These are phyloP conservation scores for Microcebus ravelobensis DNA, from an alignment of 2,113 vertebrate genomes.

Conservation along the genomic window DNA sequence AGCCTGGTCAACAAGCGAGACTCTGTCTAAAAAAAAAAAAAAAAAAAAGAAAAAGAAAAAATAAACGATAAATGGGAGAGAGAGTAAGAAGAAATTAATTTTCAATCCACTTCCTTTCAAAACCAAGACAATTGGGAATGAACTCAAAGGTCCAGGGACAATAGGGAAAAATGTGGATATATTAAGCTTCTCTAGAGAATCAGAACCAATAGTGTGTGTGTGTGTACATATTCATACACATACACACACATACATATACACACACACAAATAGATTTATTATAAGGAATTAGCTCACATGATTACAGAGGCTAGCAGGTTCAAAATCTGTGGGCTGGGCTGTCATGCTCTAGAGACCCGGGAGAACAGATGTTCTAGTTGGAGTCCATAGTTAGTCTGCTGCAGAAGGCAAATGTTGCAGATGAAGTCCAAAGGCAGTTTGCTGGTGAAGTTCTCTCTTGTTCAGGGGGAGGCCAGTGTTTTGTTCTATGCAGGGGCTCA, in stretches of 20 bases:
- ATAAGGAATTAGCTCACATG: background rate
- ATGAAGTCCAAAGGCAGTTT: background rate
- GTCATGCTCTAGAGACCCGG: too few relatives aligned
- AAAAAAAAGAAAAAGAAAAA: background rate
- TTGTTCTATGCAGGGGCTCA: background rate
- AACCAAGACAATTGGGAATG: background rate
- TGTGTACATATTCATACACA: background rate
- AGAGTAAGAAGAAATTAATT: constrained; percentile 31
- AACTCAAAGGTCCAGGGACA: background rate
- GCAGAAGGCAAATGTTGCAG: background rate
- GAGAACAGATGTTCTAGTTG: background rate
- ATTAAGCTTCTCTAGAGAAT: background rate
- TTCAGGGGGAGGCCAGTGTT: background rate
- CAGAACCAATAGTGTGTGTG: background rate
- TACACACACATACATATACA: background rate
- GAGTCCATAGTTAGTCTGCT: background rate
- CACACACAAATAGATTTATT: background rate
- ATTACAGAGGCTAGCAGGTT: background rate
- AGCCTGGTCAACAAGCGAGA: too few relatives aligned
- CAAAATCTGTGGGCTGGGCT: background rate
- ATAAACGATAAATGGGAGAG: background rate
- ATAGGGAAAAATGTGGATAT: background rate
- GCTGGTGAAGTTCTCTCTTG: background rate
- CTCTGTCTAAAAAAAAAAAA: too few relatives aligned
- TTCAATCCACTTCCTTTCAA: background rate